Evolutionary conservation across 2,797 vertebrate genomes (phyloP).

Genomic region (Crypturellus tataupa): DNA sequence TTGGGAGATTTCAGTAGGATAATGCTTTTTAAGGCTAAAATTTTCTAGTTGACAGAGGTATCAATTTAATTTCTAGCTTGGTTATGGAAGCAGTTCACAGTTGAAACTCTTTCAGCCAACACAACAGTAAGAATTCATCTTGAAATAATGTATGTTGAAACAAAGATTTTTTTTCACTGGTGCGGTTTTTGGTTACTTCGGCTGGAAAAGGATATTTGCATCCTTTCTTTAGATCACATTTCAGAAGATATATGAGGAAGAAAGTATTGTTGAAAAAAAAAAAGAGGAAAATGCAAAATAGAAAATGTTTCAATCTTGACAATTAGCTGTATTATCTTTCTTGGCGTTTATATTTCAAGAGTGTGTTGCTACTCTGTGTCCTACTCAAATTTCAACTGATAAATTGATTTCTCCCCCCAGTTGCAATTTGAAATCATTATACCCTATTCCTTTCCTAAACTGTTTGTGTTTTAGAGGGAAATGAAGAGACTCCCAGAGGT

Average conservation of each 20-base stretch:
- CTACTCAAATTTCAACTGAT: neutral
- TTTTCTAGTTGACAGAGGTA: neutral
- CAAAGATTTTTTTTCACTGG: neutral
- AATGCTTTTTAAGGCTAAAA: neutral
- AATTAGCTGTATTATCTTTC: neutral
- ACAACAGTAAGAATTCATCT: neutral
- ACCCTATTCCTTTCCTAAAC: neutral
- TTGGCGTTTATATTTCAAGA: neutral
- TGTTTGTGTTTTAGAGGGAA: neutral
- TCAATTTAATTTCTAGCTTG: neutral
- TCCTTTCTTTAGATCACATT: neutral
- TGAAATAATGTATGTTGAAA: neutral
- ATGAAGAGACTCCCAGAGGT: neutral
- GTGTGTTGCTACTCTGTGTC: neutral
- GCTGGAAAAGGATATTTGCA: neutral
- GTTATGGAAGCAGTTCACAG: neutral
- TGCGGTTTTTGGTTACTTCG: neutral
- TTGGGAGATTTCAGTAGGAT: neutral
- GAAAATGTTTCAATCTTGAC: neutral
- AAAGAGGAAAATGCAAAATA: neutral
- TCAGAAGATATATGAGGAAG: neutral
- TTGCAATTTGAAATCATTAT: neutral
- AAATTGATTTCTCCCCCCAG: neutral
- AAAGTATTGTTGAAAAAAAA: neutral
- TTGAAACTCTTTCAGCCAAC: neutral